Evolutionary conservation across 2,113 vertebrate species (phyloP).

Genomic region (Vidua macroura): DNA sequence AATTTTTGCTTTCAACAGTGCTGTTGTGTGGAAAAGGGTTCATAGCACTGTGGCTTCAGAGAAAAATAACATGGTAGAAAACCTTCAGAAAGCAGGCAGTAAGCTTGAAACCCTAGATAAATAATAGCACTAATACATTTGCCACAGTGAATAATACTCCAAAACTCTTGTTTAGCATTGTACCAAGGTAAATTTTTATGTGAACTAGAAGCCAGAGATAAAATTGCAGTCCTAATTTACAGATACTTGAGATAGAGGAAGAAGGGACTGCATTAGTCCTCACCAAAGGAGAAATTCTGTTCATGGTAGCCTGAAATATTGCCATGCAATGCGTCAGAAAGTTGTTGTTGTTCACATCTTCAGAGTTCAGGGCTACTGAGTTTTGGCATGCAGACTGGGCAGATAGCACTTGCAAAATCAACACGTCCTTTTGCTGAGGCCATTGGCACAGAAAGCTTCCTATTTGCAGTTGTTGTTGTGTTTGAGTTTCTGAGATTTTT

Average conservation of each 20-base stretch:
- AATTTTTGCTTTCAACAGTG: neutral
- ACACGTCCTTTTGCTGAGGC: neutral
- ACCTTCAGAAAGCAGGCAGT: neutral
- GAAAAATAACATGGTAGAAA: neutral
- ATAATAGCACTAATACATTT: neutral
- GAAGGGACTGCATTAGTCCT: neutral
- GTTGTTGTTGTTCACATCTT: neutral
- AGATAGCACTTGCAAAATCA: neutral
- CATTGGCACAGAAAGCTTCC: neutral
- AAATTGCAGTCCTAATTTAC: constrained; percentile 15
- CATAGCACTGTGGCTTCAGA: neutral
- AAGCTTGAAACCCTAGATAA: neutral
- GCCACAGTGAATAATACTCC: neutral
- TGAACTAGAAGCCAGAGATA: constrained; percentile 13
- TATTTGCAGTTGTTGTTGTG: neutral
- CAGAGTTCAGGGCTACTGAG: neutral
- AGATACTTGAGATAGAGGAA: neutral
- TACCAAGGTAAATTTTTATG: neutral
- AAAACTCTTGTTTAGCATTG: neutral
- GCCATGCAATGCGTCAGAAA: neutral
- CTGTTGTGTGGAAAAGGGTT: neutral
- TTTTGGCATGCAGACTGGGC: neutral
- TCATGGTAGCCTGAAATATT: neutral
- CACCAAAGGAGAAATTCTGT: constrained; percentile 7
- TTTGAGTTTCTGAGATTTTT: neutral